A percentile compares a stretch with the other conserved stretches of the same genome.
Conservation (phyloP, 2,888 invertebrate genomes). For the Tricholauxania praeusta region DNA sequence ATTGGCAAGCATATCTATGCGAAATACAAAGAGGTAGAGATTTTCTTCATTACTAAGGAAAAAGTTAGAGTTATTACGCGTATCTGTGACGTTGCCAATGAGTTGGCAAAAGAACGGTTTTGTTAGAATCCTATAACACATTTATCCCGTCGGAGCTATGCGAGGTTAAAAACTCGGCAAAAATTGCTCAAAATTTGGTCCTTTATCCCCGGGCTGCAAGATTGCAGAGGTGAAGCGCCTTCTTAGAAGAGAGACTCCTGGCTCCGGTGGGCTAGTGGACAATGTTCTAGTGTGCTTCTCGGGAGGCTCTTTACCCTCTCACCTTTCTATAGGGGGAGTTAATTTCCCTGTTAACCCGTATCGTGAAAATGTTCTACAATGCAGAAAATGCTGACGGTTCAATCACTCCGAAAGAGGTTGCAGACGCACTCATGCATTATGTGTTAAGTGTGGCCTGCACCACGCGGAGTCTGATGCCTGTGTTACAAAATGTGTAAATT, state of each 20-base stretch:
- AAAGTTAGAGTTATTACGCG: too few species aligned
- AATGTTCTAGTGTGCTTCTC: neutral
- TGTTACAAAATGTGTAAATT: too few species aligned
- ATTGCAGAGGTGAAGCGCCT: neutral
- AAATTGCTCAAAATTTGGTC: neutral
- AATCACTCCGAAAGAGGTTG: constrained; percentile 1
- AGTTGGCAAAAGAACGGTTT: neutral
- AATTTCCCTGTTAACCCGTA: constrained; percentile 16
- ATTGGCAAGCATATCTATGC: too few species aligned
- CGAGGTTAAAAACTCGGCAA: too few species aligned
- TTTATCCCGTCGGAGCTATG: too few species aligned
- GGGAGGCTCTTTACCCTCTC: constrained; percentile 5
- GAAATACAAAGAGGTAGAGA: too few species aligned
- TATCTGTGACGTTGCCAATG: neutral
- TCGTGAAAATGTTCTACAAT: constrained; percentile 11
- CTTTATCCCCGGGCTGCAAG: neutral
- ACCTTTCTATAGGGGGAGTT: constrained; percentile 4
- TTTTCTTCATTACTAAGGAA: too few species aligned
- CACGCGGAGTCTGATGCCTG: too few species aligned
- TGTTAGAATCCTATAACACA: neutral
- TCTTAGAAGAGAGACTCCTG: neutral
- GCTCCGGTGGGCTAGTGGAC: neutral
- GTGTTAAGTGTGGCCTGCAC: neutral
- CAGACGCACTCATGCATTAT: neutral
- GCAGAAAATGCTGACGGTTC: constrained; percentile 18